Percentiles rank a stretch among this genome's conserved stretches.
These are phyloP conservation scores for Microtus ochrogaster DNA, from an alignment of 2,113 vertebrate species.

Conservation along the genomic window DNA sequence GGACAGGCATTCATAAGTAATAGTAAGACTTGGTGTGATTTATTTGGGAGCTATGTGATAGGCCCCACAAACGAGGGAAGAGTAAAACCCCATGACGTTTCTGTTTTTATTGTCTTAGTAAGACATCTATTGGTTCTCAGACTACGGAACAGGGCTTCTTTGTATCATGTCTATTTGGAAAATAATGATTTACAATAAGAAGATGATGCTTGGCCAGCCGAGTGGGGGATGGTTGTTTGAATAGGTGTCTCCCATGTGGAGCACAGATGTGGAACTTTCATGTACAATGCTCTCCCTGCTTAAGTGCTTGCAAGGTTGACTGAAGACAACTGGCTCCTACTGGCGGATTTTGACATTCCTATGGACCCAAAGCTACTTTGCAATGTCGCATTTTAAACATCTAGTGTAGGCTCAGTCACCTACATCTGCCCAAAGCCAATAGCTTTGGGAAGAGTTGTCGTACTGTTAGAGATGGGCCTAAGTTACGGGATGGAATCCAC, in stretches of 20 bases:
- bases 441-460: conserved; percentile 33
- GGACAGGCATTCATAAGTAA: no score
- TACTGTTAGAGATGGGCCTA: conserved; percentile 59
- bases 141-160: background rate
- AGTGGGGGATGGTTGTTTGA: background rate
- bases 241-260: background rate
- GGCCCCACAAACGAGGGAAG: no score
- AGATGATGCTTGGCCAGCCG: background rate
- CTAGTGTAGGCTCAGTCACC: background rate
- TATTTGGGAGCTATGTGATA: no score
- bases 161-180: background rate
- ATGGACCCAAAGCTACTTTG: background rate
- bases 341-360: conserved; percentile 1
- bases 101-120: background rate
- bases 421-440: conserved; percentile 50
- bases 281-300: background rate
- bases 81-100: background rate
- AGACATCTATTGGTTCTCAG: background rate
- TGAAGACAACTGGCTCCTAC: background rate
- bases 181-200: background rate
- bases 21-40: no score
- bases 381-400: conserved; percentile 19
- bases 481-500: conserved; percentile 3
- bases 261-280: background rate
- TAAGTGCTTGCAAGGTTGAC: background rate